Evolutionary conservation across 2,888 invertebrate genomes (phyloP), one percentile per base, ranked within the genome.

Genomic region (Trichopria drosophilae): DNA sequence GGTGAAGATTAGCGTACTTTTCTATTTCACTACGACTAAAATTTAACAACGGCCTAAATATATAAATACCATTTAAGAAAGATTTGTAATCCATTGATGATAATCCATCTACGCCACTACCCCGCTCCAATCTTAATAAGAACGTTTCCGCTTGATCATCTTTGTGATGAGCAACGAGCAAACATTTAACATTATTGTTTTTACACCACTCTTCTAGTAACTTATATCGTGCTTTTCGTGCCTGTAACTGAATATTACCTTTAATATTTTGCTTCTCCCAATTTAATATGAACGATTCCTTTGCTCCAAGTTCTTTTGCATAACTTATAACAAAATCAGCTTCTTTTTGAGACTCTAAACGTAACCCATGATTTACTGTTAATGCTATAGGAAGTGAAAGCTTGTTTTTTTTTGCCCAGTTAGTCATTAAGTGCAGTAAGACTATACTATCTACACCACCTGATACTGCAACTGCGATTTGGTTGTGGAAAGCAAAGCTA

Each of bases 321-420:
- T 45, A 45, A 45, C 45, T 45, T 45, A 45, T n/a, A 45, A 45
- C 45, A 45, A 45, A 45, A 45, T 45, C 36, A 46, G 46, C 46
- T 46, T 46, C 46, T 46, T 46, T 39, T 39, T 46, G 46, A 37
- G 46, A 46, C 39, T 46, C 46, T 37, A 31, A 15, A 37, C 46
- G 37, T 31, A 46, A 39, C 10, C 37, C 37, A 31, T 46, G 46
- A 39, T 46, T 39, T 37, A 46, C 39, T 31, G 46, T 46, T 37
- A 46, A 37, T 37, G 46, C 46, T 35, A 36, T 36, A 45, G 45
- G 45, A 45, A 45, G 45, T 45, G 45, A 36, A 46, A 39, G 31
- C 28, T 37, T 37, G 39, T 46, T 39, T 37, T 37, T 36, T 37
- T 37, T 37, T 46, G 46, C 37, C 37, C 46, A 46, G 39, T 46